phyloP scores from a whole-genome alignment of 2,113 vertebrate genomes.

The Arenaria interpres region DNA sequence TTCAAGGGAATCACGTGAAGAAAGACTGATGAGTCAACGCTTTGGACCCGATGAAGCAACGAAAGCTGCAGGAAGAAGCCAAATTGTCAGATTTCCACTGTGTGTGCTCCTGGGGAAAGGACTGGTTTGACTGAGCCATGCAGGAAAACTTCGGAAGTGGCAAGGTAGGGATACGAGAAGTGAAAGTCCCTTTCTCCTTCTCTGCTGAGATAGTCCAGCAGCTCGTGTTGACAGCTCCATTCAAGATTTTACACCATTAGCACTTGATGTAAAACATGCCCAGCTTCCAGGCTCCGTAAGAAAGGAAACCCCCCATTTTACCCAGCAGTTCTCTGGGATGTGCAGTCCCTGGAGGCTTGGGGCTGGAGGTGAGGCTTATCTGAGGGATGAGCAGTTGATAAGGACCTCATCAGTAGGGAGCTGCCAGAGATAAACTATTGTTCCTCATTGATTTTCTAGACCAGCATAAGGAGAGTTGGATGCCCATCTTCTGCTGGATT shows the following conservation, averaged over 20 bases:
- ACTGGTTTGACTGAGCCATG: not conserved
- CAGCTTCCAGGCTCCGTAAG: not conserved
- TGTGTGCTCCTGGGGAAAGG: not conserved
- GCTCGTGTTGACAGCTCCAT: not conserved
- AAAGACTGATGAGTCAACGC: conserved; percentile 30
- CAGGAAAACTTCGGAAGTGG: not conserved
- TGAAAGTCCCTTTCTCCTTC: not conserved
- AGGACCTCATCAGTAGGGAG: not conserved
- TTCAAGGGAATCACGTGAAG: conserved; percentile 28
- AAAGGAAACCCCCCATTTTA: not conserved
- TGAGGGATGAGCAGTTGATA: not conserved
- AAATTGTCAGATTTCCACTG: not conserved
- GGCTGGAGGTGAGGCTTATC: not conserved
- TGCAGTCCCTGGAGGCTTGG: not conserved
- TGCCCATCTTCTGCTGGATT: not conserved
- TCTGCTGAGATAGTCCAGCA: not conserved
- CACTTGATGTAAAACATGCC: not conserved
- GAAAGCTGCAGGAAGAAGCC: conserved; percentile 18
- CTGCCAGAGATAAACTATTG: not conserved
- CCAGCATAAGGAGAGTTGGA: not conserved
- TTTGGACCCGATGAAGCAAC: not conserved
- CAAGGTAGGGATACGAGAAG: not conserved
- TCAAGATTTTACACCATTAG: not conserved
- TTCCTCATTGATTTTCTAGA: not conserved
- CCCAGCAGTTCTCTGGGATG: not conserved